These are phyloP conservation scores for Tonatia bakeri DNA, from an alignment of 2,113 vertebrate species.

Conservation along the genomic window DNA sequence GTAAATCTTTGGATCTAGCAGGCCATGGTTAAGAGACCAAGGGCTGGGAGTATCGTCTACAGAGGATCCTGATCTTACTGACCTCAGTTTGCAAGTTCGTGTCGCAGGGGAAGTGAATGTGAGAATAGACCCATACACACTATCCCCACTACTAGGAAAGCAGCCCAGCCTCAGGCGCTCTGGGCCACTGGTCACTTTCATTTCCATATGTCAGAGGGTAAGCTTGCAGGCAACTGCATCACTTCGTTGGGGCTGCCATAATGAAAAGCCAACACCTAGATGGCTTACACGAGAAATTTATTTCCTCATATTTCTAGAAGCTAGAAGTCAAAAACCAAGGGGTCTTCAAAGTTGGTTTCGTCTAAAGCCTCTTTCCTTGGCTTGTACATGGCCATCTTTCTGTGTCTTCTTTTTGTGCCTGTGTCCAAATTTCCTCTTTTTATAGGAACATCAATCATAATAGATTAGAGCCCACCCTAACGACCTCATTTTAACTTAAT, in stretches of 20 bases:
- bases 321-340: not conserved
- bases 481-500: not conserved
- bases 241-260: not conserved
- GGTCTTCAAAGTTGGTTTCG: not conserved
- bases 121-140: not conserved
- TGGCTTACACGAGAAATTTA: not conserved
- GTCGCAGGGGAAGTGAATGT: not conserved
- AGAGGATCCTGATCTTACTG: not conserved
- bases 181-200: not conserved
- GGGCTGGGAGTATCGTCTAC: not conserved
- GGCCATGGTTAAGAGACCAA: not conserved
- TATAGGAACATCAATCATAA: not conserved
- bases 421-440: not conserved
- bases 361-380: not conserved
- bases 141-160: not conserved
- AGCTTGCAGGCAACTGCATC: not conserved
- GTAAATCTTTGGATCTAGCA: not conserved
- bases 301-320: not conserved
- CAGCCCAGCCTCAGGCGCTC: not conserved
- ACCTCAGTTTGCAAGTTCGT: not conserved
- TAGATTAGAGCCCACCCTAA: not conserved
- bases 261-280: not conserved
- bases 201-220: constrained; percentile 11
- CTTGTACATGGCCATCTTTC: not conserved
- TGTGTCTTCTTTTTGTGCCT: not conserved